Evolutionary conservation across 2,888 invertebrate genomes (phyloP).

Genomic region (Standfussiana lucernea): DNA sequence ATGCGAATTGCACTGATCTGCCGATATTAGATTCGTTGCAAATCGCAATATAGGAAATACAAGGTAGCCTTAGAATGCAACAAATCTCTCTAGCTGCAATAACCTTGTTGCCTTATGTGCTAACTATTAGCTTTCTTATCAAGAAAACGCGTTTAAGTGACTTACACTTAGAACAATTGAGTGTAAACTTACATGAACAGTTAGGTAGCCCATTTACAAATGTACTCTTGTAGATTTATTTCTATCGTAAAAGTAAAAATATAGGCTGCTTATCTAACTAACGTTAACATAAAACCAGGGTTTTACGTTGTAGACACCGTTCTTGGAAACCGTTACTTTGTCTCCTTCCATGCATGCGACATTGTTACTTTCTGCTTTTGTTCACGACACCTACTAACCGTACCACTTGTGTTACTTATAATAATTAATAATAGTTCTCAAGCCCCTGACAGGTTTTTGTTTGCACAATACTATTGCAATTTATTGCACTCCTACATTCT

Average conservation of each 20-base stretch:
- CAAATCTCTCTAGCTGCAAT: conserved; percentile 40
- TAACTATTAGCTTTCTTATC: conserved; percentile 47
- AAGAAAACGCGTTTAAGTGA: conserved; percentile 43
- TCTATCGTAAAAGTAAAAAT: conserved; percentile 63
- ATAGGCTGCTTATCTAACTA: conserved; percentile 59
- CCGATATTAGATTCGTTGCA: not conserved
- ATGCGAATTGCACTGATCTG: conserved; percentile 15
- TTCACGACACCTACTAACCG: conserved; percentile 61
- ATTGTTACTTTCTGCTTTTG: conserved; percentile 75
- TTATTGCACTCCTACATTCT: conserved; percentile 68
- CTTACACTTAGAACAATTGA: conserved; percentile 44
- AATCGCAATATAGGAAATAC: conserved; percentile 4
- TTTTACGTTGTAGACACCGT: conserved; percentile 67
- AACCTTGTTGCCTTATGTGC: conserved; percentile 27
- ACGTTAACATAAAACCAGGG: conserved; percentile 63
- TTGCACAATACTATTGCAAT: conserved; percentile 68
- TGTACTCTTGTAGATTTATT: conserved; percentile 48
- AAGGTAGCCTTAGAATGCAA: conserved; percentile 7
- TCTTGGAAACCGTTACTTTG: conserved; percentile 74
- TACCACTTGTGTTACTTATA: conserved; percentile 59
- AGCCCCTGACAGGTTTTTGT: conserved; percentile 65
- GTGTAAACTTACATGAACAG: conserved; percentile 46
- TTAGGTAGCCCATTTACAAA: conserved; percentile 50
- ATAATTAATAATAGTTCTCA: conserved; percentile 52
- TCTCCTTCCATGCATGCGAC: conserved; percentile 70